phyloP scores from a whole-genome alignment of 2,888 invertebrate genomes.

The Isotomurus palustris region DNA sequence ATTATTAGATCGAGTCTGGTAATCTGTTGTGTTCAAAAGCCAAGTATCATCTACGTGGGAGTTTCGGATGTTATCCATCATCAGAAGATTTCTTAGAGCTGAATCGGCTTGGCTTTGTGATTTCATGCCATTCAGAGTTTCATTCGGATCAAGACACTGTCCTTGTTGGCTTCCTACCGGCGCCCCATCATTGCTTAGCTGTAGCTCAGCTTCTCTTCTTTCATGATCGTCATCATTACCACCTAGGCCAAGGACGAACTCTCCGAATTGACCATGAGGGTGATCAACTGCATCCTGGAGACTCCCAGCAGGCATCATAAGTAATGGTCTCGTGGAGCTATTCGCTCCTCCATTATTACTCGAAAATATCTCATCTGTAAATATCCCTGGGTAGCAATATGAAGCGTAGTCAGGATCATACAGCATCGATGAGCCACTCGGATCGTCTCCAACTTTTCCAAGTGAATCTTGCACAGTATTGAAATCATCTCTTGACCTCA shows the following conservation, averaged over 20 bases:
- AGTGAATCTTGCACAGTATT: conserved; percentile 30
- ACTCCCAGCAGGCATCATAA: conserved; percentile 27
- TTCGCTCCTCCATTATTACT: neutral
- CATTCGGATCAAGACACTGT: conserved; percentile 41
- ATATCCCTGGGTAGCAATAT: conserved; percentile 41
- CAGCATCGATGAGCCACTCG: conserved; percentile 29
- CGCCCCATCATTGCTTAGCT: conserved; percentile 23
- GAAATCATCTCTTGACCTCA: conserved; percentile 36
- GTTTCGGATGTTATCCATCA: conserved; percentile 40
- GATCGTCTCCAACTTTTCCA: conserved; percentile 30
- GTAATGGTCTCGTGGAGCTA: conserved; percentile 18
- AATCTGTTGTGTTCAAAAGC: conserved; percentile 28
- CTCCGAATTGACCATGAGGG: conserved; percentile 31
- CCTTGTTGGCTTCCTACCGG: conserved; percentile 16
- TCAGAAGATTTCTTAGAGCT: conserved; percentile 40
- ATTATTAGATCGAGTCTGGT: conserved; percentile 25
- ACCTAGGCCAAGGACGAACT: conserved; percentile 39
- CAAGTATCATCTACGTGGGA: conserved; percentile 33
- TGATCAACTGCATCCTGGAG: conserved; percentile 35
- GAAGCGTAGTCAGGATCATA: conserved; percentile 41
- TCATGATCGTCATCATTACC: conserved; percentile 19
- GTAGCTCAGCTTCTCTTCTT: conserved; percentile 28
- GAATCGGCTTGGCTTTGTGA: conserved; percentile 35
- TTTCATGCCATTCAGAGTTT: conserved; percentile 26
- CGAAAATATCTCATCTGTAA: conserved; percentile 41